A percentile compares a stretch with the other conserved stretches of the same genome.
Conservation (phyloP, 2,113 vertebrate species). For the Aldabrachelys gigantea region DNA sequence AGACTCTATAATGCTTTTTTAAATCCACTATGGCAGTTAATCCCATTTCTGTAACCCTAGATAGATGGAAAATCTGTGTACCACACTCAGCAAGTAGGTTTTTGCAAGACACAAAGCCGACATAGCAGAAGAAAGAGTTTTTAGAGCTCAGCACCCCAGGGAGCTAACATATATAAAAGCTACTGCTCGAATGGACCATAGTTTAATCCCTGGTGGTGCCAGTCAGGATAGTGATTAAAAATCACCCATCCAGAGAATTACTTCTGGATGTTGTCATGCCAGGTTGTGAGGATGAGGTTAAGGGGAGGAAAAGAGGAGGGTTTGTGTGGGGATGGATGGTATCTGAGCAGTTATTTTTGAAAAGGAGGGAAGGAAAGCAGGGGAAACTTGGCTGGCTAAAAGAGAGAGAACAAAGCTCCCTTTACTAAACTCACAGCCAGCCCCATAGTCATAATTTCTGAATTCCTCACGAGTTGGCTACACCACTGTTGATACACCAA, state of each 20-base stretch:
- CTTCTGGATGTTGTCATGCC: constrained; percentile 32
- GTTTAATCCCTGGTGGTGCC: constrained; percentile 70
- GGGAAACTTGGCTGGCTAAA: not conserved
- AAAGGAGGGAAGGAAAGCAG: not conserved
- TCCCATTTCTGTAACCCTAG: constrained; percentile 57
- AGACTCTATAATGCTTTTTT: constrained; percentile 6
- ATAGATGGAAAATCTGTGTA: constrained; percentile 34
- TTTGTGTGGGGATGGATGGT: constrained; percentile 36
- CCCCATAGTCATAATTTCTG: not conserved
- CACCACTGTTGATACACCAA: not conserved
- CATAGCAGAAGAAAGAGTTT: constrained; percentile 36
- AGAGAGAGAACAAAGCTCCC: constrained; percentile 49
- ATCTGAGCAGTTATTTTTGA: constrained; percentile 38
- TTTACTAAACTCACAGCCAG: constrained; percentile 45
- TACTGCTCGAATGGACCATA: not conserved
- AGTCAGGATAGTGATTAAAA: constrained; percentile 70
- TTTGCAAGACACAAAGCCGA: constrained; percentile 39
- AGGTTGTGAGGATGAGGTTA: not conserved
- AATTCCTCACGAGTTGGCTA: not conserved
- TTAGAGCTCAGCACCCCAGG: constrained; percentile 54
- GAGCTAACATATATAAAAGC: constrained; percentile 63
- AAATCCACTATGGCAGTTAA: not conserved
- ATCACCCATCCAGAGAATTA: constrained; percentile 68
- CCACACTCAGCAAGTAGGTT: constrained; percentile 34
- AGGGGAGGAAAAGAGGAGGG: not conserved